These are phyloP conservation scores for Vireo altiloquus DNA, from an alignment of 2,113 vertebrate species.

Conservation along the genomic window DNA sequence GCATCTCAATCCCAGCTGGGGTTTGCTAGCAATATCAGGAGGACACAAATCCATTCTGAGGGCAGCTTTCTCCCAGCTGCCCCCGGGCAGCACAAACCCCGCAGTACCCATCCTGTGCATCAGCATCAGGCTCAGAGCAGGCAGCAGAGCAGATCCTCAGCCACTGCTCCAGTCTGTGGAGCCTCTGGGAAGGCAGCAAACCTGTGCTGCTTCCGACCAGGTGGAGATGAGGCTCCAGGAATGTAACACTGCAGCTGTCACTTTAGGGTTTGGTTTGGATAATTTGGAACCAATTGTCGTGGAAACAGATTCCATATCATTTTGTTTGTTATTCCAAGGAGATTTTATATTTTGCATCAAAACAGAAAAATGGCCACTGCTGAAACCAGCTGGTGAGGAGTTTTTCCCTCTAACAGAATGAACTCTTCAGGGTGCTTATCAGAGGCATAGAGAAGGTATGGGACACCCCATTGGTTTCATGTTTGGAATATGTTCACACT, in stretches of 20 bases:
- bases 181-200: background rate
- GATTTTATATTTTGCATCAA: background rate
- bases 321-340: background rate
- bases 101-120: background rate
- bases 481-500: background rate
- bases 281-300: background rate
- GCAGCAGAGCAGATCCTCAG: background rate
- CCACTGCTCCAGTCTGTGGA: background rate
- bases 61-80: background rate
- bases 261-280: background rate
- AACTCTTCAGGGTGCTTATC: background rate
- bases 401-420: background rate
- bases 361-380: background rate
- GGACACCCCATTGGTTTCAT: background rate
- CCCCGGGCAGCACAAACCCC: background rate
- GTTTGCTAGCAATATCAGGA: background rate
- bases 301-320: rapidly evolving
- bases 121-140: background rate
- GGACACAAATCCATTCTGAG: background rate
- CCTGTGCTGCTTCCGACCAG: background rate
- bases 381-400: background rate
- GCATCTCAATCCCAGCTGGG: background rate
- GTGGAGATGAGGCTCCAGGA: background rate
- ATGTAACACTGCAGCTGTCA: background rate
- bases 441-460: background rate